Evolutionary conservation across 2,113 vertebrate genomes (phyloP), one percentile per base, ranked within the genome.

Genomic region (Verasper variegatus): DNA sequence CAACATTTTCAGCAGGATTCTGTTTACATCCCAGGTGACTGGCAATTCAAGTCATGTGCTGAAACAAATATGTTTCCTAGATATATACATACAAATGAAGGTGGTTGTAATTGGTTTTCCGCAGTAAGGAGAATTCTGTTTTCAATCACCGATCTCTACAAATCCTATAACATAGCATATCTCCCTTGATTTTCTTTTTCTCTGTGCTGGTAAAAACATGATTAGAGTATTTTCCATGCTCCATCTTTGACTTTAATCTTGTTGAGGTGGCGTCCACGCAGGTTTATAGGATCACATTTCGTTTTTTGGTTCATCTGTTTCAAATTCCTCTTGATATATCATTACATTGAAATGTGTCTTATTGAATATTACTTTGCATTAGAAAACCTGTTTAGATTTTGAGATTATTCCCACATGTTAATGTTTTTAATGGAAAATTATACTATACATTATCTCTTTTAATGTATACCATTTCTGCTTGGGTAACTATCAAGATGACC

Each of bases 241-340:
- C 23, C 12, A 15, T 70, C 66, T 45, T 23, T 65, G 40, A 63
- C 42, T 66, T 60, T 74, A 81, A 65, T 73, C 47, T 58, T 70
- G 37, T 61, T 75, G 31, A 67, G 14, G 59, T 72, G 35, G 18
- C 54, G 78, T 68, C 69, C 24, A 61, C 24, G 18, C 51, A 76
- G 69, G 45, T 70, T 15, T 3, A 26, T 3, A 64, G 45, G 1
- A 74, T 54, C 18, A 47, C 15, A 49, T 24, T 31, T 31, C 0
- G 31, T 31, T 31, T 31, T 31, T 7, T 31, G 31, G 31, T 31
- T 74, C 7, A 62, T 57, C 6, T 54, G 4, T 51, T 62, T 68
- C 17, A 60, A 31, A 26, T 45, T 59, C 18, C 0, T 24, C 26
- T 14, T 64, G 5, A 60, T 15, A 47, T 61, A 6, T 4, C 10